These are phyloP conservation scores for Philonicus albiceps DNA, from an alignment of 2,888 invertebrate genomes.

Conservation along the genomic window DNA sequence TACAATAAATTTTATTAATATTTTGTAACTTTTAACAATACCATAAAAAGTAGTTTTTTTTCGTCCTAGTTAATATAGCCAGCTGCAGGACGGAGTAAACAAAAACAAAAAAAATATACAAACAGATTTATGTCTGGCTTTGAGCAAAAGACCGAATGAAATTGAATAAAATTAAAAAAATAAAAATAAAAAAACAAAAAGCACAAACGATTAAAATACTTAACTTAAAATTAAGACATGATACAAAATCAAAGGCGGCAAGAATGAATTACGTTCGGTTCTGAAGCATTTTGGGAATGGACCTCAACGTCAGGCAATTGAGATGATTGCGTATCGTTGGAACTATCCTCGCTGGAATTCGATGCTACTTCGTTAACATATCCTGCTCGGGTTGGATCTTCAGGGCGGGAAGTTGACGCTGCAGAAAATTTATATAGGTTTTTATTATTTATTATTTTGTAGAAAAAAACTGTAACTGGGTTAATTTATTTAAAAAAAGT, in stretches of 20 bases:
- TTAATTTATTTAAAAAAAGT: too few relatives aligned
- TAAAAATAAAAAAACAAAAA: too few relatives aligned
- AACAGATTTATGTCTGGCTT: background rate
- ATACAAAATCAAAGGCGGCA: conserved; percentile 10
- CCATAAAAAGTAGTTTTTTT: background rate
- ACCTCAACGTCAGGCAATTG: conserved; percentile 7
- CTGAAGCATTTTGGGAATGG: background rate
- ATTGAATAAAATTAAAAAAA: background rate
- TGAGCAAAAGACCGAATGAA: background rate
- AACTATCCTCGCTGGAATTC: conserved; percentile 8
- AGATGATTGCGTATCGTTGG: conserved; percentile 15
- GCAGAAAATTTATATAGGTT: too few relatives aligned
- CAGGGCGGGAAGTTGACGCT: conserved; percentile 10
- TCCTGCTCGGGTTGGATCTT: conserved; percentile 14
- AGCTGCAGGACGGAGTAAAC: background rate
- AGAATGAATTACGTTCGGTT: conserved; percentile 3
- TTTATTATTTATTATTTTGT: too few relatives aligned
- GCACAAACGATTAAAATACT: background rate
- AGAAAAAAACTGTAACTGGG: too few relatives aligned
- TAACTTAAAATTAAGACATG: background rate
- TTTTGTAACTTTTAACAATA: background rate
- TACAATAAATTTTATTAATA: background rate
- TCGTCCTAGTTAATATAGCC: background rate
- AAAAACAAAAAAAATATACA: background rate
- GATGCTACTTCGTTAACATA: conserved; percentile 32